Conservation (phyloP, 2,797 vertebrate genomes). For the Holocentrus rufus region DNA sequence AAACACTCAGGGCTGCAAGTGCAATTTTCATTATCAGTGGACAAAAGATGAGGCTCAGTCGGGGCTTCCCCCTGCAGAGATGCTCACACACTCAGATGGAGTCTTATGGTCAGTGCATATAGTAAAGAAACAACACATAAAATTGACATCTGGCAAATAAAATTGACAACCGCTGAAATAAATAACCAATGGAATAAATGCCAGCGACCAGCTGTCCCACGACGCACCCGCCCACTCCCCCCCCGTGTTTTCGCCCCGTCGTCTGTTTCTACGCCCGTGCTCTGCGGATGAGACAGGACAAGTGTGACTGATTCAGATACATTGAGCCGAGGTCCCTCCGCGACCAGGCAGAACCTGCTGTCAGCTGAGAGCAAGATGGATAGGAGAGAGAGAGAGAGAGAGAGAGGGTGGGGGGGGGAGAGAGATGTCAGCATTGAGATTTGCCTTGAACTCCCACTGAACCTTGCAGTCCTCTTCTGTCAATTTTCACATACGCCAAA, state of each 20-base stretch:
- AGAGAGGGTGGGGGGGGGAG: neutral
- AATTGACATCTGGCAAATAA: conserved; percentile 65
- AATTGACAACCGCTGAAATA: conserved; percentile 59
- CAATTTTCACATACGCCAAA: conserved; percentile 49
- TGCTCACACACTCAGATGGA: conserved; percentile 47
- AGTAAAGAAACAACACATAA: conserved; percentile 65
- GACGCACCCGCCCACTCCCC: neutral
- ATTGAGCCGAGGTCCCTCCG: conserved; percentile 40
- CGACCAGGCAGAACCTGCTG: conserved; percentile 62
- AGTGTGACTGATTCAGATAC: conserved; percentile 65
- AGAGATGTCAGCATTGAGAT: conserved; percentile 22
- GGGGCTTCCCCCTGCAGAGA: neutral
- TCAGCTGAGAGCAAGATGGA: conserved; percentile 45
- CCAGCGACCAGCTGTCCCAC: conserved; percentile 45
- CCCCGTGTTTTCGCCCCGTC: neutral
- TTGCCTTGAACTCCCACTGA: conserved; percentile 65
- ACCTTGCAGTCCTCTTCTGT: conserved; percentile 57
- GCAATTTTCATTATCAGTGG: neutral
- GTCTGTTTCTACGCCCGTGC: conserved; percentile 10
- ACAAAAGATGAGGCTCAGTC: neutral
- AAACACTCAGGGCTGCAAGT: no score
- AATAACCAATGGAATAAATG: conserved; percentile 43
- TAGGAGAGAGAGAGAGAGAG: conserved; percentile 18
- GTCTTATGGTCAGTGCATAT: conserved; percentile 55
- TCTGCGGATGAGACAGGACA: conserved; percentile 55